Evolutionary conservation across 2,797 vertebrate genomes (phyloP).

Genomic region (Propithecus deckenii): DNA sequence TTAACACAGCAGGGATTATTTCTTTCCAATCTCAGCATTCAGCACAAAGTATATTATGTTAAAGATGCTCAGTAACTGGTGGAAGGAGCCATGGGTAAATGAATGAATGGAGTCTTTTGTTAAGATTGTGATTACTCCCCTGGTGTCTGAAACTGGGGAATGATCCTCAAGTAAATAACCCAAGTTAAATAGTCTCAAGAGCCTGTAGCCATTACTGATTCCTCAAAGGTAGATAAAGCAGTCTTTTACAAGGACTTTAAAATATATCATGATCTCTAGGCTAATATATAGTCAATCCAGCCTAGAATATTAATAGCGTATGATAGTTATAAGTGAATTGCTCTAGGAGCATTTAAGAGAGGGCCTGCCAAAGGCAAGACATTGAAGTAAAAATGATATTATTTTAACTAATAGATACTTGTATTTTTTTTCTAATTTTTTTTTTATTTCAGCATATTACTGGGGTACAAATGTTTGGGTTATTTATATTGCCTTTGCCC

Average conservation of each 20-base stretch:
- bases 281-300: not conserved
- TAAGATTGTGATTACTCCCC: not conserved
- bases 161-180: not conserved
- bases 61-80: not conserved
- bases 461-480: no score
- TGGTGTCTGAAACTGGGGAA: not conserved
- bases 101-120: not conserved
- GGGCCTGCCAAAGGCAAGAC: not conserved
- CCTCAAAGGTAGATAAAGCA: not conserved
- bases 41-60: not conserved
- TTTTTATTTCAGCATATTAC: no score
- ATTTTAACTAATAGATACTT: not conserved
- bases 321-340: not conserved
- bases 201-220: not conserved
- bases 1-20: not conserved
- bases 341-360: not conserved
- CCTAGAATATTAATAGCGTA: not conserved
- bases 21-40: not conserved
- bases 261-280: not conserved
- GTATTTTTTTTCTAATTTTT: no score
- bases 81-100: not conserved
- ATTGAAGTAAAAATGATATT: not conserved
- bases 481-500: no score
- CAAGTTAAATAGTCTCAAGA: not conserved
- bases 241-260: not conserved